Evolutionary conservation across 2,888 invertebrate genomes (phyloP).

Genomic region (Agrochola litura): DNA sequence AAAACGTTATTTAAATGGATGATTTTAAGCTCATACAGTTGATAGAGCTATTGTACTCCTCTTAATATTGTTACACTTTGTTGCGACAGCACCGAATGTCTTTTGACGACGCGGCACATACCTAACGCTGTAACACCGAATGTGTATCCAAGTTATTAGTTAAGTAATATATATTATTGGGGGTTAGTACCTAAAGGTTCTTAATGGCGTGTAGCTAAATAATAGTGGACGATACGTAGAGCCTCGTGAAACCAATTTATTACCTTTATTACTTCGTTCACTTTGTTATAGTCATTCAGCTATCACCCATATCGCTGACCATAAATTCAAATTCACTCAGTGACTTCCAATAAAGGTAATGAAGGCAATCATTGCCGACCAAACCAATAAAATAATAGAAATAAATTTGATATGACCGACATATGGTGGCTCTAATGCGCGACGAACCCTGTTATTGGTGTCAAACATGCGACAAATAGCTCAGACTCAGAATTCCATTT

Average conservation of each 20-base stretch:
- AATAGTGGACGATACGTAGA: conserved; percentile 73
- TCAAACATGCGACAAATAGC: conserved; percentile 90
- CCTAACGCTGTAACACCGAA: conserved; percentile 21
- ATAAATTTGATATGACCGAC: conserved; percentile 91
- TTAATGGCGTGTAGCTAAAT: conserved; percentile 63
- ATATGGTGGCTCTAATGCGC: conserved; percentile 89
- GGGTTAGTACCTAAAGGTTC: conserved; percentile 41
- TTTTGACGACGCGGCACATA: conserved; percentile 68
- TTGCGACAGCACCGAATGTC: conserved; percentile 70
- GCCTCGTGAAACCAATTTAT: conserved; percentile 84
- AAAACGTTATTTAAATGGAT: conserved; percentile 91
- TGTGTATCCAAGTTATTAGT: conserved; percentile 47
- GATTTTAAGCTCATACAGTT: conserved; percentile 89
- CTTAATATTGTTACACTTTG: conserved; percentile 84
- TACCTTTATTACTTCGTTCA: conserved; percentile 87
- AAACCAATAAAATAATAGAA: conserved; percentile 90
- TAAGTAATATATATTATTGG: conserved; percentile 46
- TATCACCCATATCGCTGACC: conserved; percentile 87
- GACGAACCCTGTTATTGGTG: conserved; percentile 90
- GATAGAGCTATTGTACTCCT: conserved; percentile 85
- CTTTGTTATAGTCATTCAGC: conserved; percentile 87
- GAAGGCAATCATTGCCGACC: conserved; percentile 88
- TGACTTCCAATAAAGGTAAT: conserved; percentile 90
- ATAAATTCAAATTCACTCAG: conserved; percentile 89
- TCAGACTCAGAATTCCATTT: conserved; percentile 85